Evolutionary conservation across 1,140 invertebrate species (phyloP), one percentile per base, ranked within the genome.

Genomic region (Cherax destructor): DNA sequence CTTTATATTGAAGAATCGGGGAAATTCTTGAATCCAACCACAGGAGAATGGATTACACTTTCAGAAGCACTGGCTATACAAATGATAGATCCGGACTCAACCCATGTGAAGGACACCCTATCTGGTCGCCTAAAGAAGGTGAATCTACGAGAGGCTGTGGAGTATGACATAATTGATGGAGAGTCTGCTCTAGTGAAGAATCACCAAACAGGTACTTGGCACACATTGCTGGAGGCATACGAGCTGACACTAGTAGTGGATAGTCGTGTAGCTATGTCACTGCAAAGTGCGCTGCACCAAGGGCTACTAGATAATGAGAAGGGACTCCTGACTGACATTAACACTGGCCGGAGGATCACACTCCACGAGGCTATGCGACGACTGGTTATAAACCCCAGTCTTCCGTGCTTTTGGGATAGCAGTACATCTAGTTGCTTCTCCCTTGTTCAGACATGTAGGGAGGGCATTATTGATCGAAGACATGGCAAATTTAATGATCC

Each of bases 261-360:
- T 94, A 97, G 96, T 90, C 97, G 97, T 94, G 96, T 97, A 4
- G 96, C 97, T 1, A 95, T 98, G n/a, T 98, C 97, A 9, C 94
- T 99, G 56, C 98, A 98, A 94, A 95, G 97, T 94, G 97, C 97
- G 1, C 96, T 98, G 78, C 97, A 98, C 94, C 97, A 98, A 95
- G 98, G 98, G 4, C 94, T 98, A 0, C 98, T 98, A 94, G 96
- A 97, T 93, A 97, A 97, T 84, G 95, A 95, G 84, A 96, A 96
- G 1, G 97, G 98, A n/a, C 97, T 97, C 95, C 96, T 99, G 47
- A 96, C 96, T 41, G 97, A 98, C 95, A 96, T 97, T 16, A 95
- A 95, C 56, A 97, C 96, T 3, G 96, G 96, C 47, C 96, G 97
- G 86, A 96, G 96, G 93, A 96, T 98, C 10, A 97, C 97, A 24